These are phyloP conservation scores for Limnephilus marmoratus DNA, from an alignment of 2,888 invertebrate genomes.

Conservation along the genomic window DNA sequence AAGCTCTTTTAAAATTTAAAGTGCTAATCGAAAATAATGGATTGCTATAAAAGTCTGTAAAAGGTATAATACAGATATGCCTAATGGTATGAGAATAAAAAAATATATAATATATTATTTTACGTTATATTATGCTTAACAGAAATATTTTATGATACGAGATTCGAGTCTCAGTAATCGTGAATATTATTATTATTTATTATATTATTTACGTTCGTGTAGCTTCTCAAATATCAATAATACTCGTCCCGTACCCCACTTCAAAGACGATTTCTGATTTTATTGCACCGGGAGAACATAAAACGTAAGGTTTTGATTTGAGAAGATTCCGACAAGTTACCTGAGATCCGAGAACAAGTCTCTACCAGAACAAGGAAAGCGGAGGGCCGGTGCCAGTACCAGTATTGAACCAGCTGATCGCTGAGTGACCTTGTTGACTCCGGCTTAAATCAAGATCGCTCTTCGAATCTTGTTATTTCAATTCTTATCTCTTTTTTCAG, in stretches of 20 bases:
- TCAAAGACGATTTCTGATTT: not conserved
- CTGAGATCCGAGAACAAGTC: not conserved
- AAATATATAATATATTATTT: not conserved
- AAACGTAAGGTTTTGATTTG: not conserved
- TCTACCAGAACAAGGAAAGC: not conserved
- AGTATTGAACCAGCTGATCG: not conserved
- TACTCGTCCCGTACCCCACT: not conserved
- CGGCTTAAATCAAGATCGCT: slow-evolving; percentile 3
- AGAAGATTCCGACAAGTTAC: not conserved
- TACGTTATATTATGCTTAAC: not conserved
- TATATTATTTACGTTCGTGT: not conserved
- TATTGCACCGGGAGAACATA: not conserved
- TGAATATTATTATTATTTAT: not conserved
- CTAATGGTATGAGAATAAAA: not conserved
- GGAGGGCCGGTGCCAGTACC: too few species aligned
- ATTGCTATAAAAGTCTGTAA: not conserved
- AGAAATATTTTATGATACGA: not conserved
- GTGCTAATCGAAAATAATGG: not conserved
- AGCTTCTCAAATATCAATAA: not conserved
- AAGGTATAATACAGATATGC: not conserved
- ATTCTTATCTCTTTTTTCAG: slow-evolving; percentile 34
- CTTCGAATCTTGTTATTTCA: slow-evolving; percentile 23
- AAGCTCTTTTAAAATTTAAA: not conserved
- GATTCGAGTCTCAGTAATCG: not conserved
- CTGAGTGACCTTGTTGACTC: slow-evolving; percentile 32